Conservation (phyloP, 1,140 invertebrate genomes). For the Trichonephila inaurata region DNA sequence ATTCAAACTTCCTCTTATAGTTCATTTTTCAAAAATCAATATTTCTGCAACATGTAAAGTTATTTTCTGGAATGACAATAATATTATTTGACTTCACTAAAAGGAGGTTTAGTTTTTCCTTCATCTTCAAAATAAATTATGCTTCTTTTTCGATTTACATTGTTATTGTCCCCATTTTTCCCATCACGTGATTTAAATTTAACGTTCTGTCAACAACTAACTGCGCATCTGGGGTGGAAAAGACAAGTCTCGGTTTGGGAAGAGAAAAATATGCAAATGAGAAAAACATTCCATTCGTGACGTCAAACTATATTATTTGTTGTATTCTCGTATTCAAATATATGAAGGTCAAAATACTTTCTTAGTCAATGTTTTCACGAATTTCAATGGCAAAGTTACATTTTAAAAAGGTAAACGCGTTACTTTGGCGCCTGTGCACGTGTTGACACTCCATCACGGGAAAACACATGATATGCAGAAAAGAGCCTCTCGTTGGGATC, state of each 20-base stretch:
- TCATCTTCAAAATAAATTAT: not conserved
- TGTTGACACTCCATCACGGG: not conserved
- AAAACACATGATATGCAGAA: not conserved
- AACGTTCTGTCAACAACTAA: not conserved
- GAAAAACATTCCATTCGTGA: not conserved
- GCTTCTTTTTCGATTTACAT: not conserved
- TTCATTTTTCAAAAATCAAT: too few species aligned
- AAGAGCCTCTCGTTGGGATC: not conserved
- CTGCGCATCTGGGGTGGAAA: not conserved
- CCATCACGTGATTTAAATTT: not conserved
- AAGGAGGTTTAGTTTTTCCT: too few species aligned
- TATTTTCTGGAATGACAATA: too few species aligned
- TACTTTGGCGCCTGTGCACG: slow-evolving; percentile 6
- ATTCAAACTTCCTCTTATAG: too few species aligned
- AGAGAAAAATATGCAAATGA: not conserved
- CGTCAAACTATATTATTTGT: not conserved
- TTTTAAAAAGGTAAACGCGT: slow-evolving; percentile 27
- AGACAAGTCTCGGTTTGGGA: not conserved
- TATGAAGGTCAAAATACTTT: not conserved
- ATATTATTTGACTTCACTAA: too few species aligned
- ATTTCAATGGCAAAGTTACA: not conserved
- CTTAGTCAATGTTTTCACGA: not conserved
- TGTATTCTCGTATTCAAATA: not conserved
- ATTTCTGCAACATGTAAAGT: too few species aligned
- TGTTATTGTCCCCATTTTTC: not conserved